phyloP scores from a whole-genome alignment of 2,113 vertebrate genomes.

The Gnathonemus echidnorhynchus region DNA sequence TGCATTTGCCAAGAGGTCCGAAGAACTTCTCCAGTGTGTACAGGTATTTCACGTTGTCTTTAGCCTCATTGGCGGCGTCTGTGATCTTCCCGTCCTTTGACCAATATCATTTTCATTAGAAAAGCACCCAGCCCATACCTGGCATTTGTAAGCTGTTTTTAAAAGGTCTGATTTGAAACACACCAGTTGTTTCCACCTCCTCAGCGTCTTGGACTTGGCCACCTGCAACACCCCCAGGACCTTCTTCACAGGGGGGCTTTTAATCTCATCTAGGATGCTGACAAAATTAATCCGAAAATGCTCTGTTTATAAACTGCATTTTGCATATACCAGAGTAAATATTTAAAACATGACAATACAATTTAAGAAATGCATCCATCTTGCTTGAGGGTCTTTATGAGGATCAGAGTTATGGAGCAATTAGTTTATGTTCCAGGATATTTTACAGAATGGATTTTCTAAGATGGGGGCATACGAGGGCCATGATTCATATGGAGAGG shows the following conservation, averaged over 20 bases:
- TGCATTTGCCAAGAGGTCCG: conserved; percentile 52
- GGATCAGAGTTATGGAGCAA: not conserved
- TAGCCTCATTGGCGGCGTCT: conserved; percentile 69
- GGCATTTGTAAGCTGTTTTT: not conserved
- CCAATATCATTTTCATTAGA: not conserved
- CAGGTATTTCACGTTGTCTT: conserved; percentile 71
- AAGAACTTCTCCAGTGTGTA: conserved; percentile 67
- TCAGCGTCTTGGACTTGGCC: conserved; percentile 61
- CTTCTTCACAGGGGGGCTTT: conserved; percentile 64
- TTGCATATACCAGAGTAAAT: not conserved
- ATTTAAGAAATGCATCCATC: not conserved
- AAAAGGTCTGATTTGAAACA: conserved; percentile 13
- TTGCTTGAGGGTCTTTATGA: not conserved
- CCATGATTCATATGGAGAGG: not conserved
- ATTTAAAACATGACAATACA: not conserved
- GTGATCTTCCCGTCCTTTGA: conserved; percentile 66
- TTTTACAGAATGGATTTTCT: not conserved
- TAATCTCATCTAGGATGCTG: conserved; percentile 74
- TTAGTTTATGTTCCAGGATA: not conserved
- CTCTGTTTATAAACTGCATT: not conserved
- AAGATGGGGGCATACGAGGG: not conserved
- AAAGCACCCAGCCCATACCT: not conserved
- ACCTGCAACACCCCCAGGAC: conserved; percentile 68
- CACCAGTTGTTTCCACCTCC: conserved; percentile 70
- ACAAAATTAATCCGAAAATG: not conserved